Evolutionary conservation across 2,113 vertebrate species (phyloP).

Genomic region (Ciconia stormi): DNA sequence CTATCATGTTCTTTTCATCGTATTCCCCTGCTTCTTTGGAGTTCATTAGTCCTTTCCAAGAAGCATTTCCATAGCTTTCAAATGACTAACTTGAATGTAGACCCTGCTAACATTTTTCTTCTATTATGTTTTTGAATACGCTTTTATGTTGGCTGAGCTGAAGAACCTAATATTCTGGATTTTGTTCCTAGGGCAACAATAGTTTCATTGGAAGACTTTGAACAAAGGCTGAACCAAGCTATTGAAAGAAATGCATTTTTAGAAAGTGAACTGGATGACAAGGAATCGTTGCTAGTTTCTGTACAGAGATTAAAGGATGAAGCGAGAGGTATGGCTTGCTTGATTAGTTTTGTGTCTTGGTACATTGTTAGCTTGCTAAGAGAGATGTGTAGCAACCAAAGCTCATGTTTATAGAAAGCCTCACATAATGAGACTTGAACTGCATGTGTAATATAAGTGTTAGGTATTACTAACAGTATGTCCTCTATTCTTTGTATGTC

Average conservation of each 20-base stretch:
- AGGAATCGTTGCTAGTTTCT: slow-evolving; percentile 93
- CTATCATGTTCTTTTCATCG: not conserved
- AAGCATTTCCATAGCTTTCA: not conserved
- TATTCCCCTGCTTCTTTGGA: not conserved
- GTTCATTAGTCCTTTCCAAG: not conserved
- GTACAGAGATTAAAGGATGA: slow-evolving; percentile 98
- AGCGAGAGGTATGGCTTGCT: slow-evolving; percentile 86
- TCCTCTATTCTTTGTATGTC: not conserved
- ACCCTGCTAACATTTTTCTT: not conserved
- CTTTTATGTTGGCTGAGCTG: slow-evolving; percentile 13
- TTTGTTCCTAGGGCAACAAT: slow-evolving; percentile 89
- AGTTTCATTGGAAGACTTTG: slow-evolving; percentile 98
- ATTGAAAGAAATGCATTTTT: slow-evolving; percentile 98
- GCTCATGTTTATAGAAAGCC: not conserved
- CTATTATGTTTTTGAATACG: not conserved
- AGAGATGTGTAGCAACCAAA: not conserved
- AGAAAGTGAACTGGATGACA: slow-evolving; percentile 98
- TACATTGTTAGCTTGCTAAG: not conserved
- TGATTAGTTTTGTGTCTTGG: not conserved
- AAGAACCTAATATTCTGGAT: slow-evolving; percentile 47
- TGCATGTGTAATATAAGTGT: not conserved
- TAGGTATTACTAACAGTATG: not conserved
- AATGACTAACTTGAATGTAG: not conserved
- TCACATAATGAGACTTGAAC: not conserved
- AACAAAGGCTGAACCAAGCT: slow-evolving; percentile 95